Conservation (phyloP, 2,888 invertebrate species). For the Synergus japonicus region DNA sequence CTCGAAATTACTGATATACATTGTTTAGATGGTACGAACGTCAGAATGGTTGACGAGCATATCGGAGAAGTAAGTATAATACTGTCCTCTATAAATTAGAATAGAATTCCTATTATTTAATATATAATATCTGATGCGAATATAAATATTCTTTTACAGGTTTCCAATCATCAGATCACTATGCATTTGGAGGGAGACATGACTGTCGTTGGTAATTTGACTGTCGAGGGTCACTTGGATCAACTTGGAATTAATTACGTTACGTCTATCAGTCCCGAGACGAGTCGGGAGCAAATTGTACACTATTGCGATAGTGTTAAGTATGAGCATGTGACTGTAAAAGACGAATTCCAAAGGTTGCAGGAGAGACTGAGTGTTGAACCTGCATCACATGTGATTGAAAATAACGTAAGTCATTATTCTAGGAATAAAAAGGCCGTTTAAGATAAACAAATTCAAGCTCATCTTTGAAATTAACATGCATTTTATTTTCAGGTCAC, state of each 20-base stretch:
- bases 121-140: neutral
- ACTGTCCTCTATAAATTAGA: neutral
- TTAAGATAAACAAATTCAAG: neutral
- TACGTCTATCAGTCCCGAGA: constrained; percentile 68
- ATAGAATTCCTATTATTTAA: neutral
- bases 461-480: neutral
- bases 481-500: constrained; percentile 56
- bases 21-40: constrained; percentile 72
- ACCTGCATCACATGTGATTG: constrained; percentile 59
- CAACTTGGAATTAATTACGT: constrained; percentile 75
- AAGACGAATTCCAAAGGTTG: constrained; percentile 66
- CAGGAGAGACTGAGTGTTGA: constrained; percentile 64
- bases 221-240: constrained; percentile 65
- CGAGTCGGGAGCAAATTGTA: constrained; percentile 65
- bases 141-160: constrained; percentile 57
- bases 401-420: constrained; percentile 61
- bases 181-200: constrained; percentile 73
- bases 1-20: constrained; percentile 71
- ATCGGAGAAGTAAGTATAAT: constrained; percentile 63
- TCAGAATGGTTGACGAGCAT: constrained; percentile 72
- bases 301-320: constrained; percentile 70
- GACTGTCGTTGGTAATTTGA: constrained; percentile 72
- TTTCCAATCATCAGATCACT: constrained; percentile 72
- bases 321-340: constrained; percentile 65
- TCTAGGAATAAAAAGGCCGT: neutral